Percentiles rank a stretch among this genome's conserved stretches.
Evolutionary conservation across 1,140 invertebrate species (phyloP).

Genomic region (Copidosoma floridanum): DNA sequence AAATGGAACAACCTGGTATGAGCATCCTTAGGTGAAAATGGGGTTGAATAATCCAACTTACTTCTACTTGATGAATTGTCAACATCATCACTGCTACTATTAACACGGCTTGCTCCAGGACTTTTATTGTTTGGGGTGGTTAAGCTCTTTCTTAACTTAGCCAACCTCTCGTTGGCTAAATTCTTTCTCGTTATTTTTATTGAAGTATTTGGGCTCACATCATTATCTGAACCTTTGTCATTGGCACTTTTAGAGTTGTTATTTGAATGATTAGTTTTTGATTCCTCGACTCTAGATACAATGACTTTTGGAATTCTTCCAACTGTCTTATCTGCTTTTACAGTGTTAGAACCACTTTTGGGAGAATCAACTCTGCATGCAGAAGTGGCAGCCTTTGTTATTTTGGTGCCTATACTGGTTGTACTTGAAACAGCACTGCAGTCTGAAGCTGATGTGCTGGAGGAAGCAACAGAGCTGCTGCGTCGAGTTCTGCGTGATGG

Average conservation of each 20-base stretch:
- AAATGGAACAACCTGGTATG: constrained; percentile 24
- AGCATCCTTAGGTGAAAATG: constrained; percentile 28
- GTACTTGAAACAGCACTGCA: not conserved
- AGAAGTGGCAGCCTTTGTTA: constrained; percentile 1
- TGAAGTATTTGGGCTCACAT: too few species aligned
- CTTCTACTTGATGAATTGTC: not conserved
- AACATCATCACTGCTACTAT: constrained; percentile 3
- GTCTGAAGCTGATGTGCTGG: not conserved
- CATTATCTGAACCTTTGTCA: not conserved
- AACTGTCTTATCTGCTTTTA: too few species aligned
- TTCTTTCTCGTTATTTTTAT: not conserved
- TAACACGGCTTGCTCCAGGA: not conserved
- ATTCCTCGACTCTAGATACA: too few species aligned
- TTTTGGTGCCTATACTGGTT: not conserved
- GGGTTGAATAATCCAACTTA: constrained; percentile 7
- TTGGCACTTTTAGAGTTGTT: not conserved
- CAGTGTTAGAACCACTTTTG: not conserved
- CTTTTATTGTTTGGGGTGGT: not conserved
- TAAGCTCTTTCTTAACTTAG: constrained; percentile 32
- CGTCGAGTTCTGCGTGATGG: not conserved
- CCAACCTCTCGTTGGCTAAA: constrained; percentile 6
- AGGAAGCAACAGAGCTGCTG: not conserved
- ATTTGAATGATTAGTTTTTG: too few species aligned
- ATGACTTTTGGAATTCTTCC: constrained; percentile 10
- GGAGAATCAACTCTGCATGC: not conserved